Base-by-base conservation (phyloP, 2,113 vertebrate genomes). In the human region DNA sequence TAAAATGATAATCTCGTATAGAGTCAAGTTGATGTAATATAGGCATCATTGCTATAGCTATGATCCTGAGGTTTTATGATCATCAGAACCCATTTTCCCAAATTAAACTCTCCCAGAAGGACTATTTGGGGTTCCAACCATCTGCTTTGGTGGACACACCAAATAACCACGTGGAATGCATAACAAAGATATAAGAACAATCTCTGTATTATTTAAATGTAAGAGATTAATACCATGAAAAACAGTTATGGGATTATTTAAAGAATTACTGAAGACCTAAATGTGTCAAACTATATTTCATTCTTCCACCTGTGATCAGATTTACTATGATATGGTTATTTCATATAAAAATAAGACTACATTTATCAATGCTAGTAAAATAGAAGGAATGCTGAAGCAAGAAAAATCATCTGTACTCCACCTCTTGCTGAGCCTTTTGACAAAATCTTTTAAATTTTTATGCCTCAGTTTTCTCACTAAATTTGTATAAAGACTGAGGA, bases 401-500 rank as follows among this genome's bases (percentile, higher is more conserved):
- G n/a, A 84, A 50, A 14, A 83, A 84, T 73, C 6, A 61, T 93
- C 32, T 94, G 22, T 79, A 96, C 6, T 79, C 22, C 18, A 82
- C 3, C 11, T 45, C 22, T 94, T 90, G 96, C 40, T 57, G 12
- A 83, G 16, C 4, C 9, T 14, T 82, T 90, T 18, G 12, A 57
- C 14, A 90, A 89, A 75, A 70, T 45, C 84, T 83, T 35, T 81
- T 66, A 35, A 75, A 88, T 84, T 97, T 50, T 30, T 86, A 75
- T 68, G 30, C 43, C 7, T 94, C 59, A 75, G 32, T 94, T 90
- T 78, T 17, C 14, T 90, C 35, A 55, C n/a, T 95, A 7, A 78
- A 59, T 83, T 93, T 78, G 76, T 88, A 38, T 91, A 83, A 73
- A 79, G 83, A 82, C 27, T 85, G 55, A 88, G 25, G 32, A 93